Evolutionary conservation across 2,888 invertebrate species (phyloP), one percentile per base, ranked within the genome.

Genomic region (Leucophenga maculata): DNA sequence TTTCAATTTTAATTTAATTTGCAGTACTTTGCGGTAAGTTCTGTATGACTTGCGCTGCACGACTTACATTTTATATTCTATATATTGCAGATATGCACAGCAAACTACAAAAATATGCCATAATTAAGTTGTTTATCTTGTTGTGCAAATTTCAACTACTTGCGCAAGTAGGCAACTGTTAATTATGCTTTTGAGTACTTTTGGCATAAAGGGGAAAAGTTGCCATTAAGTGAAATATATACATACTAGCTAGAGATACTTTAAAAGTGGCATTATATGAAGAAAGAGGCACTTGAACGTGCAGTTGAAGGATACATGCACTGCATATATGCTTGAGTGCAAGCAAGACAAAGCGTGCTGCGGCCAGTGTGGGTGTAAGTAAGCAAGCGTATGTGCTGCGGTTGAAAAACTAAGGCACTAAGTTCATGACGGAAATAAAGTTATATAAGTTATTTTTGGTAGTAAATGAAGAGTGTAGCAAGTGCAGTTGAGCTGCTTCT

Each of bases 91-190:
- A 39, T 39, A 39, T 39, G 3, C 39, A 39, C 11, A 39, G 39
- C 8, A 39, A 39, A 16, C 32, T 18, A 59, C 70, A 77, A 81
- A 78, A 2, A 16, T 62, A 62, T 62, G 9, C 3, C 62, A 82
- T 80, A 80, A 81, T 81, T 81, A 83, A 82, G 80, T 81, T 81
- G 79, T 81, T 81, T 80, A 81, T 82, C 80, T 82, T 79, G 79
- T 77, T 74, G 79, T 78, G 74, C 75, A 77, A 77, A 78, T 79
- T 79, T 74, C 66, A n/a, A n/a, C n/a, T 66, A 20, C 31, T n/a
- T 20, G 18, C 44, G 48, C 74, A n/a, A 75, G 79, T 78, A 79
- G 82, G 75, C 75, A 77, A 78, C 78, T 78, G 79, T 78, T 78
- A 79, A 78, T 78, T 78, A 79, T 74, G 75, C 75, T 73, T 54